Percentiles rank a stretch among this genome's conserved stretches.
These are phyloP conservation scores for Germaria angustata DNA, from an alignment of 2,888 invertebrate genomes.

Conservation along the genomic window DNA sequence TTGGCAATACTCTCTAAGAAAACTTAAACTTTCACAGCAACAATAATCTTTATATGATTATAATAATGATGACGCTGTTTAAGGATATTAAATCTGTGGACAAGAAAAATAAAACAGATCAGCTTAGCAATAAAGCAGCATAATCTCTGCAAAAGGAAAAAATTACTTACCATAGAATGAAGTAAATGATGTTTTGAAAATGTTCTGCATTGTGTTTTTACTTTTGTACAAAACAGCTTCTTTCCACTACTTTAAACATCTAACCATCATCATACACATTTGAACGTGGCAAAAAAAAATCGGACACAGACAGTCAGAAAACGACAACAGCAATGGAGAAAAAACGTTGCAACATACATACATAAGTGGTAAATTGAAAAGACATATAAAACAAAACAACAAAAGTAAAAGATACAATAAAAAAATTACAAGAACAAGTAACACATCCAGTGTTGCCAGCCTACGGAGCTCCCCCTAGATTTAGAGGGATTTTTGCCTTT, in stretches of 20 bases:
- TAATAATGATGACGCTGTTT: conserved; percentile 15
- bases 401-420: not conserved
- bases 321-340: conserved; percentile 11
- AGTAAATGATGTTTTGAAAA: conserved; percentile 27
- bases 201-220: conserved; percentile 19
- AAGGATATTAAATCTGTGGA: conserved; percentile 18
- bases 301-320: conserved; percentile 37
- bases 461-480: too few relatives aligned
- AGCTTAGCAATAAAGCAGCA: conserved; percentile 16
- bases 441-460: too few relatives aligned
- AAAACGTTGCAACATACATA: conserved; percentile 11
- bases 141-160: not conserved
- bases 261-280: conserved; percentile 4
- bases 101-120: conserved; percentile 46
- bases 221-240: not conserved
- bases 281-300: conserved; percentile 34
- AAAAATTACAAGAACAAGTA: conserved; percentile 22
- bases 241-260: conserved; percentile 15
- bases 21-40: conserved; percentile 3
- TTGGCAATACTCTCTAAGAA: too few relatives aligned
- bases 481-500: too few relatives aligned
- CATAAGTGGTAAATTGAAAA: conserved; percentile 49
- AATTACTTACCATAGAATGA: conserved; percentile 22
- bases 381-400: conserved; percentile 34
- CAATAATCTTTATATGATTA: conserved; percentile 8